phyloP scores from a whole-genome alignment of 1,140 invertebrate genomes.

The Pseudoatta argentina region DNA sequence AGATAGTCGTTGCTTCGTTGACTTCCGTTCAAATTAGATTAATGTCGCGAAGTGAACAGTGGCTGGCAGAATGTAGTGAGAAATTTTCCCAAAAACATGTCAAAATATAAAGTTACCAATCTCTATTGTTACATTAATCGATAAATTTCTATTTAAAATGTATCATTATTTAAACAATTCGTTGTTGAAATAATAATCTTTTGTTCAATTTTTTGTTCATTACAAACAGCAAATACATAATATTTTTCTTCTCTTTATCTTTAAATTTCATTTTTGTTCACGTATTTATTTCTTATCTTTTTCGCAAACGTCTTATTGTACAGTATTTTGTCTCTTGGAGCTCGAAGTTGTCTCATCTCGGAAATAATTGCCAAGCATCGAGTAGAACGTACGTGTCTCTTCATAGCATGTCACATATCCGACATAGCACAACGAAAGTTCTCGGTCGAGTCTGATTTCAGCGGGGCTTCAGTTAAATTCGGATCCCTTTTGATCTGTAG shows the following conservation, averaged over 20 bases:
- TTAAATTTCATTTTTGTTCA: background rate
- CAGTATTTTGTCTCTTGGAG: background rate
- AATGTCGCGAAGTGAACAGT: slow-evolving; percentile 20
- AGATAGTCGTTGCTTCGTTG: slow-evolving; percentile 39
- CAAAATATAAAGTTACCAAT: slow-evolving; percentile 14
- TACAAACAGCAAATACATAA: background rate
- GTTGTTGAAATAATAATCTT: background rate
- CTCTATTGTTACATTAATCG: background rate
- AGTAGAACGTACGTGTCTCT: background rate
- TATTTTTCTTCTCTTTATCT: background rate
- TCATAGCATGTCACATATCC: background rate
- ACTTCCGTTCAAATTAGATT: slow-evolving; percentile 64
- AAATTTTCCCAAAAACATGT: slow-evolving; percentile 19
- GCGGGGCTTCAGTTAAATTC: slow-evolving; percentile 33
- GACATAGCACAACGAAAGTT: slow-evolving; percentile 33
- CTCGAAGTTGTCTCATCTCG: background rate
- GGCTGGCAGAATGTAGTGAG: background rate
- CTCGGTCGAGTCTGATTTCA: slow-evolving; percentile 51
- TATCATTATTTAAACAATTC: background rate
- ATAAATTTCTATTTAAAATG: background rate
- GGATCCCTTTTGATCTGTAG: slow-evolving; percentile 7
- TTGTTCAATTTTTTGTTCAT: background rate
- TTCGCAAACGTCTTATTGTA: background rate
- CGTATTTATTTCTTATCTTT: background rate
- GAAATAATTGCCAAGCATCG: slow-evolving; percentile 44